Conservation (phyloP, 1,140 invertebrate species). For the Drosophila santomea region DNA sequence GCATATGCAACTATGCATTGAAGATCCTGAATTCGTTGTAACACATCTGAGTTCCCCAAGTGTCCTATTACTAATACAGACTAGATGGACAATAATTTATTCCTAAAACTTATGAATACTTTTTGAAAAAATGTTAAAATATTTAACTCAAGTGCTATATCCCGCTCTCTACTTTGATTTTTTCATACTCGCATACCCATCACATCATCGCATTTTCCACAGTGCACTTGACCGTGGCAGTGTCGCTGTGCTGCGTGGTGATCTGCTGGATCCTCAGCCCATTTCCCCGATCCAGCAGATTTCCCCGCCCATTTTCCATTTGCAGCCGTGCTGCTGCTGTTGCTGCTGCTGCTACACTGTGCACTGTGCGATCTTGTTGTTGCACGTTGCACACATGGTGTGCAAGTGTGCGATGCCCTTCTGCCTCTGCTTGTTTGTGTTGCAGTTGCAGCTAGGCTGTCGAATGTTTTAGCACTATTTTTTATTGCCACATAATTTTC, state of each 20-base stretch:
- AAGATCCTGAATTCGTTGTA: no score
- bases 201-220: constrained; percentile 37
- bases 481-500: constrained; percentile 77
- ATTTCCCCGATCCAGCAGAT: constrained; percentile 6
- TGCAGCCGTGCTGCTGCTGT: constrained; percentile 7
- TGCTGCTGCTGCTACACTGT: no score
- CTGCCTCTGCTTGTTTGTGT: constrained; percentile 8
- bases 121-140: no score
- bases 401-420: constrained; percentile 68
- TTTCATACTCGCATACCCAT: background rate
- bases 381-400: constrained; percentile 80
- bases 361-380: constrained; percentile 55
- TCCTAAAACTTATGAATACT: no score
- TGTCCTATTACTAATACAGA: no score
- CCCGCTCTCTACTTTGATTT: no score
- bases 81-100: no score
- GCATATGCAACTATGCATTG: no score
- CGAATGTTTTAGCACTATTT: constrained; percentile 83
- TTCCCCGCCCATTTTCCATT: constrained; percentile 21
- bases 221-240: constrained; percentile 76
- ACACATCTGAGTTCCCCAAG: no score
- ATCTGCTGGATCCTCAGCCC: constrained; percentile 23
- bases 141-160: no score
- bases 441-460: constrained; percentile 61
- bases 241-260: constrained; percentile 35